Evolutionary conservation across 2,113 vertebrate genomes (phyloP), one percentile per base, ranked within the genome.

Genomic region (Nibea coibor): DNA sequence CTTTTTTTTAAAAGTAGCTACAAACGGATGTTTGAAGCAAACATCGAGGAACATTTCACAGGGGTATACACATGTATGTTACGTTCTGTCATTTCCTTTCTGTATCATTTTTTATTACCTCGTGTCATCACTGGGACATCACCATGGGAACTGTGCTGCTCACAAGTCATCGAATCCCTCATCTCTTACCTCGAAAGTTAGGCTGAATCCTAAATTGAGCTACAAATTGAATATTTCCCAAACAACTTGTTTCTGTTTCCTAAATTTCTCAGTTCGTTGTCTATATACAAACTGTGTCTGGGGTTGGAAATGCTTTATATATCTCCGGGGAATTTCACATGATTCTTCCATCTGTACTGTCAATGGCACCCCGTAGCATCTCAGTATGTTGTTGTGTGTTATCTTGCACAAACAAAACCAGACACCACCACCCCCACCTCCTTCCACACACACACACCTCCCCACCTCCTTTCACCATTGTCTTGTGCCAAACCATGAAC

Each of bases 261-360:
- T 57, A 19, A 51, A 69, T 68, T 58, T 22, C 65, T 59, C 45
- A 15, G 20, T 71, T 65, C 39, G 61, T 57, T 57, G 84, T 74
- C 65, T 51, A 57, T 75, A 42, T 56, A 31, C 76, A 68, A 72
- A 58, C 20, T 59, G 31, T 72, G 45, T 63, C 11, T 39, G 4
- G 31, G 77, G 65, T 56, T 59, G 78, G 67, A 87, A 88, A 85
- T 61, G 79, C 58, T 79, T 88, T 58, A 45, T 85, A 78, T 85
- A 78, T 89, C 87, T 89, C 82, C 42, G 88, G 92, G 90, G 91
- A 93, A 93, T 93, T 91, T 90, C 83, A 76, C 89, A 39, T 59
- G 91, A 88, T 94, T 93, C 93, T 94, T 94, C 94, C 94, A 95
- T 94, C 92, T 91, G 90, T 90, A 86, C 83, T 82, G 87, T 92